A percentile compares a stretch with the other conserved stretches of the same genome.
Evolutionary conservation across 2,113 vertebrate genomes (phyloP).

Genomic region (Gallinago paraguaiae): DNA sequence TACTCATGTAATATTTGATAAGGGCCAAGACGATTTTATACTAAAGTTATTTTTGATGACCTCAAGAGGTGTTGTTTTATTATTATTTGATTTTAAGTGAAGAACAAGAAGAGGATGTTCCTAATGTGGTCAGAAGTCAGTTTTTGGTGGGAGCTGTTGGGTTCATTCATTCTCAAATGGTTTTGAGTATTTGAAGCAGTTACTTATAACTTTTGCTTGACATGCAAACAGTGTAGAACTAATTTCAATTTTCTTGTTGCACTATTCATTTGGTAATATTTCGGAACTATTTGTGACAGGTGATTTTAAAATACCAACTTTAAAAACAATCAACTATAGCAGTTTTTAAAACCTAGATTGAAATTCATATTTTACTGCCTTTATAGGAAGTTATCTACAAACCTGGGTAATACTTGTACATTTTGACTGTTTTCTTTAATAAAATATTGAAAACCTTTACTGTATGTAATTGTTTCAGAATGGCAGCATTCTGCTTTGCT

Average conservation of each 20-base stretch:
- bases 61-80: conserved; percentile 75
- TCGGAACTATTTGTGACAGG: conserved; percentile 56
- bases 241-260: conserved; percentile 66
- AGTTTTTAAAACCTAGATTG: conserved; percentile 69
- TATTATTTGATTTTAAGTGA: conserved; percentile 69
- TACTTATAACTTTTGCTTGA: conserved; percentile 69
- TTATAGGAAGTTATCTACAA: conserved; percentile 68
- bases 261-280: conserved; percentile 66
- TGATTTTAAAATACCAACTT: conserved; percentile 69
- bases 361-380: conserved; percentile 75
- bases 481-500: conserved; percentile 74
- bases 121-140: conserved; percentile 38
- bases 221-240: conserved; percentile 66
- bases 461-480: conserved; percentile 76
- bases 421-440: conserved; percentile 80
- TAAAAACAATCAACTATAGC: conserved; percentile 57
- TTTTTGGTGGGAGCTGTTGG: conserved; percentile 61
- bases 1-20: conserved; percentile 79
- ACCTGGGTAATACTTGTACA: conserved; percentile 70
- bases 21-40: conserved; percentile 80
- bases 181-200: conserved; percentile 64
- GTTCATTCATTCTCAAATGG: conserved; percentile 64
- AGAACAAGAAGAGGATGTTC: conserved; percentile 53
- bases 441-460: conserved; percentile 72
- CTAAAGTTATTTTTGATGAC: conserved; percentile 83